phyloP scores from a whole-genome alignment of 2,113 vertebrate genomes.

The Rhadina sibilatrix region DNA sequence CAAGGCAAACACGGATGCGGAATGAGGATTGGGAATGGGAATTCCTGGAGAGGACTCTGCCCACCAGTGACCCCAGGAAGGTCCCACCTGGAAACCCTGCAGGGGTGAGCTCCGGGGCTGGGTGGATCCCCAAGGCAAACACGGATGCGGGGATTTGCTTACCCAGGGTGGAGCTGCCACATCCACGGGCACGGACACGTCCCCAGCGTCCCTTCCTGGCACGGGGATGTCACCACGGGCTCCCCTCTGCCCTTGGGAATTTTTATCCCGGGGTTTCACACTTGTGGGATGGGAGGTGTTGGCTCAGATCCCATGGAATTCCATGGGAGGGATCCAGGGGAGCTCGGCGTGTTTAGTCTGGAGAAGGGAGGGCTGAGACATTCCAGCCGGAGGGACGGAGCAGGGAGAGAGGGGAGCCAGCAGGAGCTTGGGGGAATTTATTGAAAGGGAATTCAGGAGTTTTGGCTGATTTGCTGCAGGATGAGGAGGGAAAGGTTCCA shows the following conservation, averaged over 20 bases:
- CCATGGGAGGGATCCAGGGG: background rate
- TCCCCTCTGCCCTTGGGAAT: background rate
- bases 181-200: accelerated
- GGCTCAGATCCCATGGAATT: background rate
- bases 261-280: accelerated
- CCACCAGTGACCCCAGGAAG: accelerated
- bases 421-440: accelerated
- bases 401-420: background rate
- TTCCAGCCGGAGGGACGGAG: background rate
- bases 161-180: background rate
- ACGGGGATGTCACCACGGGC: accelerated
- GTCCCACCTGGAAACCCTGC: accelerated
- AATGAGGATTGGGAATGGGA: background rate
- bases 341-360: conserved; percentile 26
- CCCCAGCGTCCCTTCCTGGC: background rate
- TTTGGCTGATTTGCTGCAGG: background rate
- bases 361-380: background rate
- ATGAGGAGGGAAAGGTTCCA: accelerated
- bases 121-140: background rate
- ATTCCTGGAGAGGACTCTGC: accelerated
- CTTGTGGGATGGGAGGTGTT: accelerated
- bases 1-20: too few relatives aligned
- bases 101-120: accelerated
- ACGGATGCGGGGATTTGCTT: background rate
- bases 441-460: background rate